A percentile compares a stretch with the other conserved stretches of the same genome.
These are phyloP conservation scores for Stratiolaelaps scimitus DNA, from an alignment of 1,140 invertebrate species.

Conservation along the genomic window DNA sequence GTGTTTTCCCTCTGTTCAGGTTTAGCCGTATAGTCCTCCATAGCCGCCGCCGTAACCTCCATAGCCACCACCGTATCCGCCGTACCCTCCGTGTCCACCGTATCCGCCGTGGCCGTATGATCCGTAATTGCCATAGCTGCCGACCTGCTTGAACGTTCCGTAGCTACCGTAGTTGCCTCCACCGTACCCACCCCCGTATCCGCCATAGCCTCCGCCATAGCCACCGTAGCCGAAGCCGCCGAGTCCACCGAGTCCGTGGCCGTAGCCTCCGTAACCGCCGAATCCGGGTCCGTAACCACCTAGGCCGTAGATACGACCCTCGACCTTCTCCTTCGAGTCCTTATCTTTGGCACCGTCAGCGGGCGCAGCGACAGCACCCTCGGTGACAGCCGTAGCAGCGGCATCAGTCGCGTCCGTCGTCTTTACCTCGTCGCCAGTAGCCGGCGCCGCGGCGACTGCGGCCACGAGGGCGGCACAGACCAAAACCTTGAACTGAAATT, in stretches of 20 bases:
- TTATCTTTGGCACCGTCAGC: no score
- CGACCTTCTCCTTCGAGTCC: no score
- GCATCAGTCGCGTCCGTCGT: not conserved
- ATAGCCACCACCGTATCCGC: not conserved
- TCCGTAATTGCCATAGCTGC: not conserved
- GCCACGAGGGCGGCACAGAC: conserved; percentile 3
- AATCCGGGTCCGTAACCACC: no score
- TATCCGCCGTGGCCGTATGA: not conserved
- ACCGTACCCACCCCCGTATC: conserved; percentile 11
- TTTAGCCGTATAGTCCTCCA: conserved; percentile 14
- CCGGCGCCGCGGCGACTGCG: not conserved
- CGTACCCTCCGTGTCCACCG: not conserved
- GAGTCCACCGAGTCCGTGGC: not conserved
- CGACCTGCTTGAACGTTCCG: not conserved
- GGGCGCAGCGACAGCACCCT: no score
- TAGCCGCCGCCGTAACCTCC: not conserved
- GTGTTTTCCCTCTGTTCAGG: not conserved
- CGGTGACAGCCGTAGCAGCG: no score
- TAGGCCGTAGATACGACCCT: no score
- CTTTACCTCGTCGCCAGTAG: not conserved
- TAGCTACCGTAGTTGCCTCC: not conserved
- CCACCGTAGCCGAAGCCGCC: conserved; percentile 6
- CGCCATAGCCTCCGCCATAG: not conserved
- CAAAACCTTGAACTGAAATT: conserved; percentile 12
- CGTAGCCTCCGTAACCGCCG: no score